phyloP scores from a whole-genome alignment of 1,140 invertebrate genomes.

The Calliphora vicina region DNA sequence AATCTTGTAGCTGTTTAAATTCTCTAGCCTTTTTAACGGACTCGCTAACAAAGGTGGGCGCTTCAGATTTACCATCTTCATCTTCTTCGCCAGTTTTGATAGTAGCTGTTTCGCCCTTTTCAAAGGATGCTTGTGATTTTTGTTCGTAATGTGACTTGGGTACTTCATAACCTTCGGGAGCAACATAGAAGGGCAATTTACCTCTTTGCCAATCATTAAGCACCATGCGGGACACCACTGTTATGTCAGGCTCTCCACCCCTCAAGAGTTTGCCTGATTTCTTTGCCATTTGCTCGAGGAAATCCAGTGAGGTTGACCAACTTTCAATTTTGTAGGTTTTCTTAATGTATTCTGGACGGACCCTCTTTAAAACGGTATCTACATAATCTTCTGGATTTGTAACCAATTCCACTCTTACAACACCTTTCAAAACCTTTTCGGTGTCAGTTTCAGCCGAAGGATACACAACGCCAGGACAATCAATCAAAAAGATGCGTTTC shows the following conservation, averaged over 20 bases:
- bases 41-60: slow-evolving; percentile 56
- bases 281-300: slow-evolving; percentile 89
- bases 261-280: slow-evolving; percentile 91
- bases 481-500: slow-evolving; percentile 96
- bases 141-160: slow-evolving; percentile 63
- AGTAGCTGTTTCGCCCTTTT: slow-evolving; percentile 32
- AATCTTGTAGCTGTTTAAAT: slow-evolving; percentile 73
- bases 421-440: slow-evolving; percentile 95
- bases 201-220: slow-evolving; percentile 99
- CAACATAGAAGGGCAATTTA: slow-evolving; percentile 93
- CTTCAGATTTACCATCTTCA: slow-evolving; percentile 53
- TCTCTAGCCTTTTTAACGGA: slow-evolving; percentile 58
- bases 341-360: slow-evolving; percentile 87
- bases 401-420: slow-evolving; percentile 94
- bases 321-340: slow-evolving; percentile 90
- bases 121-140: slow-evolving; percentile 38
- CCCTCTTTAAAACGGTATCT: slow-evolving; percentile 82
- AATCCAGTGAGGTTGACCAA: slow-evolving; percentile 85
- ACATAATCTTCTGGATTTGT: slow-evolving; percentile 96
- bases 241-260: slow-evolving; percentile 94
- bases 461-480: slow-evolving; percentile 99
- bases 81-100: slow-evolving; percentile 37
- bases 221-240: slow-evolving; percentile 90
- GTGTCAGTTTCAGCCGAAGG: slow-evolving; percentile 90
- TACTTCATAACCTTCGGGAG: slow-evolving; percentile 79